Evolutionary conservation across 2,113 vertebrate genomes (phyloP).

Genomic region (Dendropsophus ebraccatus): DNA sequence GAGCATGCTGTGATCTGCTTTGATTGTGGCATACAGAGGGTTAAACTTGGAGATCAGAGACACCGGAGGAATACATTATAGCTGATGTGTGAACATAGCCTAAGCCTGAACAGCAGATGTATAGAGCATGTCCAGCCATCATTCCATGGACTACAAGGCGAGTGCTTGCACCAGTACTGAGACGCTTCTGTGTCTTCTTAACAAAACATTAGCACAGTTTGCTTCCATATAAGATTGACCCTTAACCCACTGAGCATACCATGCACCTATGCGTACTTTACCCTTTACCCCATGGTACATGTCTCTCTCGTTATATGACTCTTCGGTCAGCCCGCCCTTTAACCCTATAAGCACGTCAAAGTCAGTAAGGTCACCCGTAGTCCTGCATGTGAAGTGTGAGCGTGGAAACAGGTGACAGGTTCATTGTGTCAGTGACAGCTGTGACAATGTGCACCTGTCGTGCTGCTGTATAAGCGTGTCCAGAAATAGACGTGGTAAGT

Average conservation of each 20-base stretch:
- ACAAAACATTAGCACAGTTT: constrained; percentile 5
- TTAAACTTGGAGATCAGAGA: too few relatives aligned
- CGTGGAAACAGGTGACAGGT: constrained; percentile 54
- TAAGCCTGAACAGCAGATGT: too few relatives aligned
- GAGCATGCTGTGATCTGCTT: too few relatives aligned
- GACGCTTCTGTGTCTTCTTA: not conserved
- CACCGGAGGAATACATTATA: too few relatives aligned
- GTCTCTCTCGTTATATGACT: not conserved
- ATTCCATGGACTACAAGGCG: too few relatives aligned
- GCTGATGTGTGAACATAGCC: too few relatives aligned
- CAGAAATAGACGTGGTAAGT: constrained; percentile 44
- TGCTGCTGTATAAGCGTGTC: not conserved
- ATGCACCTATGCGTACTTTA: not conserved
- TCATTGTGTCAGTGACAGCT: constrained; percentile 45
- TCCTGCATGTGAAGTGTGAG: constrained; percentile 50
- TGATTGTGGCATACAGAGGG: too few relatives aligned
- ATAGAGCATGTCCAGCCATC: too few relatives aligned
- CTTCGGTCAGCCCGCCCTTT: constrained; percentile 24
- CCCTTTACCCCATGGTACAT: constrained; percentile 23
- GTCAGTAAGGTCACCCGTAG: constrained; percentile 25
- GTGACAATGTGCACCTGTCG: constrained; percentile 56
- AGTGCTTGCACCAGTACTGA: too few relatives aligned
- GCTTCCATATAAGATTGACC: constrained; percentile 25
- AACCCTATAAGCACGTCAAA: constrained; percentile 40
- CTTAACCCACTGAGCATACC: not conserved